Conservation (phyloP, 2,888 invertebrate species). For the Cacoxenus indagator region DNA sequence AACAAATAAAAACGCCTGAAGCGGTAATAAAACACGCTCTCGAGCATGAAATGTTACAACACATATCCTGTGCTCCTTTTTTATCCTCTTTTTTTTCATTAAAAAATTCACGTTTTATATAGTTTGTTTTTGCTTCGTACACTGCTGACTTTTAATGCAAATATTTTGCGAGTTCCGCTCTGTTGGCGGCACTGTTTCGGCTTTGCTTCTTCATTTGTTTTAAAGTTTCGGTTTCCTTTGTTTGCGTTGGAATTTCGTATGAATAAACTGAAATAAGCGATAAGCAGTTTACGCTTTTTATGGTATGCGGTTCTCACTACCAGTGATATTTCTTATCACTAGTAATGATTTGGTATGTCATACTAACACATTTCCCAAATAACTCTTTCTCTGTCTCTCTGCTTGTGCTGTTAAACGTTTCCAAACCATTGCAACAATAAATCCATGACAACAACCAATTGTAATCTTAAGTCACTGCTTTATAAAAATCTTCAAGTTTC, state of each 20-base stretch:
- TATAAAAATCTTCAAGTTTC: background rate
- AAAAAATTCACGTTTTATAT: background rate
- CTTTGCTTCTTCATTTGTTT: background rate
- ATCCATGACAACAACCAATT: no score
- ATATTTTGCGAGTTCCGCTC: slow-evolving; percentile 1
- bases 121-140: background rate
- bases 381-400: no score
- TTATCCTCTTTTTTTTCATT: background rate
- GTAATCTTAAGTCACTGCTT: background rate
- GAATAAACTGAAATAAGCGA: background rate
- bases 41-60: slow-evolving; percentile 19
- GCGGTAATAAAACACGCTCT: slow-evolving; percentile 21
- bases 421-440: no score
- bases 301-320: no score
- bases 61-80: background rate
- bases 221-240: background rate
- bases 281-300: background rate
- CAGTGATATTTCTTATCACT: no score
- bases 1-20: slow-evolving; percentile 22
- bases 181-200: background rate
- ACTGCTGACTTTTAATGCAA: slow-evolving; percentile 18
- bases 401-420: no score
- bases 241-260: background rate
- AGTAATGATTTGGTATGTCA: no score
- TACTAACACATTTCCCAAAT: no score